Conservation (phyloP, 2,888 invertebrate genomes). For the Epiblema foenella region DNA sequence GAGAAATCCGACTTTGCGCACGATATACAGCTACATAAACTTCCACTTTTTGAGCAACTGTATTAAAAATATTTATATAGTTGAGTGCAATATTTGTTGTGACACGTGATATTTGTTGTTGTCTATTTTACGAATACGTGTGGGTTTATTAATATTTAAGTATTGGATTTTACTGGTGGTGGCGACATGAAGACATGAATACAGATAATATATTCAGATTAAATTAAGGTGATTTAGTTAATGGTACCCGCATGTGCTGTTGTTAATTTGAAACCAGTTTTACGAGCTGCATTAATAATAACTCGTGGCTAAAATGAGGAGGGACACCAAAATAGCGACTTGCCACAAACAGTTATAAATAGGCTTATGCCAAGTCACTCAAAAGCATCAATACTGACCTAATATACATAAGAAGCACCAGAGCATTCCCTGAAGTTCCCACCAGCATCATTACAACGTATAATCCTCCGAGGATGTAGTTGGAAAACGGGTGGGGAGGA, state of each 20-base stretch:
- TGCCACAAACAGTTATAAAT: constrained; percentile 36
- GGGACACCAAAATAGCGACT: constrained; percentile 20
- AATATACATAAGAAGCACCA: constrained; percentile 89
- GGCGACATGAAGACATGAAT: not conserved
- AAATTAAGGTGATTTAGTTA: constrained; percentile 1
- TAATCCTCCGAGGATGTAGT: constrained; percentile 86
- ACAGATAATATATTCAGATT: not conserved
- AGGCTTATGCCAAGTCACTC: not conserved
- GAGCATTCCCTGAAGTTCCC: constrained; percentile 88
- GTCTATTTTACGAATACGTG: not conserved
- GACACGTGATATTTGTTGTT: not conserved
- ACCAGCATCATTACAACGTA: constrained; percentile 86
- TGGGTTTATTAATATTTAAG: not conserved
- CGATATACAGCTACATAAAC: too few relatives aligned
- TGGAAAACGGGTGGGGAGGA: constrained; percentile 84
- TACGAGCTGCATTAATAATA: constrained; percentile 15
- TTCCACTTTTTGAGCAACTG: too few relatives aligned
- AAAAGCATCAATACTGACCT: constrained; percentile 81
- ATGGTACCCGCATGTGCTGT: not conserved
- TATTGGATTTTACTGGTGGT: not conserved
- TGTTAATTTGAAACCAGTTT: constrained; percentile 10
- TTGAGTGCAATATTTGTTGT: not conserved
- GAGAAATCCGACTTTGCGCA: too few relatives aligned
- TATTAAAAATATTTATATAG: too few relatives aligned
- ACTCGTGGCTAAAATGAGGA: constrained; percentile 16